Evolutionary conservation across 2,888 invertebrate species (phyloP).

Genomic region (Lysandra coridon): DNA sequence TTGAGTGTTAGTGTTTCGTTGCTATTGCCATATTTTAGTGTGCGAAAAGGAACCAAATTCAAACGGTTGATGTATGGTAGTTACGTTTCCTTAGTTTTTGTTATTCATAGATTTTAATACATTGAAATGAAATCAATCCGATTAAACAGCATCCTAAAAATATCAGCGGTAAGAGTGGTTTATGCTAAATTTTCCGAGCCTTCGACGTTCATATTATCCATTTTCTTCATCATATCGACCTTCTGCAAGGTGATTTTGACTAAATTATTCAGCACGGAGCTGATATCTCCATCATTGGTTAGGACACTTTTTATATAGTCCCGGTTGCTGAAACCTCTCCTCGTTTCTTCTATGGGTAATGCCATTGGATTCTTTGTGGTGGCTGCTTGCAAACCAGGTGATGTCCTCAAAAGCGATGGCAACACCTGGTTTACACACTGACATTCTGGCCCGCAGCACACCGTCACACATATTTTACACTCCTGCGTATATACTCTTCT

Average conservation of each 20-base stretch:
- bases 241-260: neutral
- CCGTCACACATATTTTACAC: neutral
- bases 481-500: neutral
- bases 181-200: constrained; percentile 3
- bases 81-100: too few relatives aligned
- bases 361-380: neutral
- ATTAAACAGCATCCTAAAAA: neutral
- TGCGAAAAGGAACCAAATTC: too few relatives aligned
- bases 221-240: constrained; percentile 2
- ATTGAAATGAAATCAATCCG: too few relatives aligned
- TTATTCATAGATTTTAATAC: too few relatives aligned
- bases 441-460: neutral
- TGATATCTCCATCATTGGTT: neutral
- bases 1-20: too few relatives aligned
- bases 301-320: neutral
- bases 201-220: neutral
- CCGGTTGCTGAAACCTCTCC: neutral
- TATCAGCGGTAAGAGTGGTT: neutral
- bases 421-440: neutral
- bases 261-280: neutral
- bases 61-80: too few relatives aligned
- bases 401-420: neutral
- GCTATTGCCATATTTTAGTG: too few relatives aligned
- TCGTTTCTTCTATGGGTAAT: neutral
- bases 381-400: neutral